Evolutionary conservation across 2,888 invertebrate species (phyloP).

Genomic region (Drosophila borborema): DNA sequence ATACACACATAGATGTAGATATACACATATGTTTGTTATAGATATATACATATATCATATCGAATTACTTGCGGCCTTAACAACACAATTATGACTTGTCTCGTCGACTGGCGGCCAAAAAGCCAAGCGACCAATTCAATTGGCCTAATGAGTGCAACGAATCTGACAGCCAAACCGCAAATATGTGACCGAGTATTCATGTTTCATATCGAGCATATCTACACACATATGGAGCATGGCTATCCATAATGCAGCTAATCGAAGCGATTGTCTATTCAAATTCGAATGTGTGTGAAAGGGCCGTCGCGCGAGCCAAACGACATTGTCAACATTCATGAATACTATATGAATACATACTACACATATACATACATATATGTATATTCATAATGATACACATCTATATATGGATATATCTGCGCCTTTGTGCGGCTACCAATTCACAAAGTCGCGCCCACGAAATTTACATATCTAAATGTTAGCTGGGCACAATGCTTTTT

Average conservation of each 20-base stretch:
- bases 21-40: neutral
- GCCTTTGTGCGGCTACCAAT: constrained; percentile 39
- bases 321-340: constrained; percentile 54
- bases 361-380: neutral
- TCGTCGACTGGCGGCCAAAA: constrained; percentile 50
- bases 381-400: constrained; percentile 14
- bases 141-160: constrained; percentile 80
- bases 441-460: constrained; percentile 60
- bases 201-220: constrained; percentile 21
- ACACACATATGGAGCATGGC: constrained; percentile 15
- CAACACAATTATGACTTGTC: constrained; percentile 74
- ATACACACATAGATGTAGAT: constrained; percentile 2
- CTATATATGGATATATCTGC: constrained; percentile 1
- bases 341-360: constrained; percentile 17
- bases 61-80: constrained; percentile 70
- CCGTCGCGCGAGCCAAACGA: constrained; percentile 19
- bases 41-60: constrained; percentile 45
- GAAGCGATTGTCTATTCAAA: constrained; percentile 50
- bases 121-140: constrained; percentile 59
- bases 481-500: constrained; percentile 17
- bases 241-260: constrained; percentile 66
- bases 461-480: constrained; percentile 57
- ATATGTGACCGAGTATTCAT: constrained; percentile 21
- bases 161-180: constrained; percentile 66
- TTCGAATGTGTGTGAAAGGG: constrained; percentile 65